Conservation (phyloP, 2,888 invertebrate species). For the Cataglyphis altisquamis region DNA sequence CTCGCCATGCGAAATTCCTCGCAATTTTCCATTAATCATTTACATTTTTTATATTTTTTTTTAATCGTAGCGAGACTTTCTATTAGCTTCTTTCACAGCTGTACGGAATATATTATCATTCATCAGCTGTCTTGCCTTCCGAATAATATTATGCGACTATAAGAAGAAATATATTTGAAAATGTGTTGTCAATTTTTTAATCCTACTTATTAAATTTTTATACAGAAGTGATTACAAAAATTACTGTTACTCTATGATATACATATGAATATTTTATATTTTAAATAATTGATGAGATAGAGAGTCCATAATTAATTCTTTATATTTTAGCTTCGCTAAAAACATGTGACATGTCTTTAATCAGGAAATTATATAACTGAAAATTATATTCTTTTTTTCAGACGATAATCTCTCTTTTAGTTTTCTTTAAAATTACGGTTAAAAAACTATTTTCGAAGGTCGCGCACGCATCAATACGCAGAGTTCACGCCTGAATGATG, state of each 20-base stretch:
- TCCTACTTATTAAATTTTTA: background rate
- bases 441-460: constrained; percentile 50
- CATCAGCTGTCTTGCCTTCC: background rate
- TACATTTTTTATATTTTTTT: background rate
- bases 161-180: background rate
- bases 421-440: constrained; percentile 27
- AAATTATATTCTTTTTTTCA: background rate
- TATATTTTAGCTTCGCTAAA: background rate
- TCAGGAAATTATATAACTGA: background rate
- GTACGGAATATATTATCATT: background rate
- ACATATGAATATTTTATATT: background rate
- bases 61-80: background rate
- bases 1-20: constrained; percentile 21
- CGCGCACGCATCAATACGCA: constrained; percentile 47
- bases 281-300: background rate
- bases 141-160: background rate
- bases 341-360: background rate
- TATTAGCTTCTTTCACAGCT: background rate
- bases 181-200: background rate
- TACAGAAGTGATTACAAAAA: background rate
- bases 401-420: constrained; percentile 19
- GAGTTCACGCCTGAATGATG: constrained; percentile 36
- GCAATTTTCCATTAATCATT: constrained; percentile 33
- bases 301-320: background rate
- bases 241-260: background rate